Conservation (phyloP, 2,113 vertebrate genomes). For the Anhinga anhinga region DNA sequence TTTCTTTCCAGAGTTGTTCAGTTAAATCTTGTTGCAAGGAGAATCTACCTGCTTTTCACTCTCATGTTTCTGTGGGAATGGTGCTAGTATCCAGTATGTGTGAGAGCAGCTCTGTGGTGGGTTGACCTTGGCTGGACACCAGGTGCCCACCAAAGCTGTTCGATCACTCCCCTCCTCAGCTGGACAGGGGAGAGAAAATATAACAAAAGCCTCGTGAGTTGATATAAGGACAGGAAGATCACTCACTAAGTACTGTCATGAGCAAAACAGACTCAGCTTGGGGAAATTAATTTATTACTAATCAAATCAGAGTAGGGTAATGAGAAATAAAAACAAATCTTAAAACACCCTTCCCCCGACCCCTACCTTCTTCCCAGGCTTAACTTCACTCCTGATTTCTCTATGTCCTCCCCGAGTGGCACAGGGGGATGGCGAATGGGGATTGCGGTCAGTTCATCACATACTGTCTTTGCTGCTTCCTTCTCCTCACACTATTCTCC, state of each 20-base stretch:
- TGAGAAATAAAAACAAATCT: not conserved
- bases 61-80: not conserved
- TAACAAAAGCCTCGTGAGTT: accelerated
- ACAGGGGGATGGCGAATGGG: too few relatives aligned
- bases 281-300: not conserved
- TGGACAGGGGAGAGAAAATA: not conserved
- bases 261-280: not conserved
- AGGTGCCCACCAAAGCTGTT: not conserved
- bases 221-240: not conserved
- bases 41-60: not conserved
- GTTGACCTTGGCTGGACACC: not conserved
- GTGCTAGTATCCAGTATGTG: not conserved
- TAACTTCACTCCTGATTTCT: not conserved
- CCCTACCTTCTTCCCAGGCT: not conserved
- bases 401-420: not conserved
- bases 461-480: not conserved
- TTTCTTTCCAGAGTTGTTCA: not conserved
- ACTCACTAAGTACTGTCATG: accelerated
- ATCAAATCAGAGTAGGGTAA: not conserved
- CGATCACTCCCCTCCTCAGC: not conserved
- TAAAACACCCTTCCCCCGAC: not conserved
- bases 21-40: not conserved
- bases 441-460: not conserved
- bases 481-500: not conserved
- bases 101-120: not conserved